Percentiles rank a stretch among this genome's conserved stretches.
These are phyloP conservation scores for Pocota personata DNA, from an alignment of 2,888 invertebrate genomes.

Conservation along the genomic window DNA sequence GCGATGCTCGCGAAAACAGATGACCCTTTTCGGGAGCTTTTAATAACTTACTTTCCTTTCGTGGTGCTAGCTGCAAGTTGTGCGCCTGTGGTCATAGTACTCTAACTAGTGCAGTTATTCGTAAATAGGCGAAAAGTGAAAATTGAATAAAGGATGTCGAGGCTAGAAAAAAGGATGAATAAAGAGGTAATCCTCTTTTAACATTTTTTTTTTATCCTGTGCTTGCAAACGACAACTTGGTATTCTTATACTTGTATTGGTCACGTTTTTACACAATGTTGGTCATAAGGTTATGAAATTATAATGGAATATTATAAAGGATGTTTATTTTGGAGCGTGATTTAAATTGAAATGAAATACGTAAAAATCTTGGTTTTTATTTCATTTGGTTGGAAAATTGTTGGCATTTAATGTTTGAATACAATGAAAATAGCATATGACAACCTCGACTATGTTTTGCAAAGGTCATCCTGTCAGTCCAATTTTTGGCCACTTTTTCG, in stretches of 20 bases:
- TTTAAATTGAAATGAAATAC: too few relatives aligned
- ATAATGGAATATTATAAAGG: too few relatives aligned
- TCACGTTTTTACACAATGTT: neutral
- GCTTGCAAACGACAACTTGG: neutral
- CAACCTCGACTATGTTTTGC: too few relatives aligned
- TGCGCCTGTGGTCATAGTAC: neutral
- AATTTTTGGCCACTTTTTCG: too few relatives aligned
- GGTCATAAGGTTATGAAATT: too few relatives aligned
- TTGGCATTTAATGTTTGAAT: too few relatives aligned
- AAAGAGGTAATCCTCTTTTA: neutral
- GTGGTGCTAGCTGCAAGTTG: neutral
- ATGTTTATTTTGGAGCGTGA: too few relatives aligned
- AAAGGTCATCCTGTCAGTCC: too few relatives aligned
- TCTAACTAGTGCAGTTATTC: neutral
- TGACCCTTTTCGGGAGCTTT: constrained; percentile 5
- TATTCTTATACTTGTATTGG: neutral
- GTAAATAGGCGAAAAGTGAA: neutral
- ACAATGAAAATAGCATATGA: too few relatives aligned
- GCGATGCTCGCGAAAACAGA: neutral
- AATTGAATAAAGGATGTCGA: neutral
- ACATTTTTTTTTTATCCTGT: neutral
- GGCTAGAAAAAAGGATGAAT: neutral
- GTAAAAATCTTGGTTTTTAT: too few relatives aligned
- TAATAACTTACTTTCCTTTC: constrained; percentile 8
- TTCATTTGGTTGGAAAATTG: too few relatives aligned